Evolutionary conservation across 2,888 invertebrate species (phyloP).

Genomic region (Chloroclystis v-ata): DNA sequence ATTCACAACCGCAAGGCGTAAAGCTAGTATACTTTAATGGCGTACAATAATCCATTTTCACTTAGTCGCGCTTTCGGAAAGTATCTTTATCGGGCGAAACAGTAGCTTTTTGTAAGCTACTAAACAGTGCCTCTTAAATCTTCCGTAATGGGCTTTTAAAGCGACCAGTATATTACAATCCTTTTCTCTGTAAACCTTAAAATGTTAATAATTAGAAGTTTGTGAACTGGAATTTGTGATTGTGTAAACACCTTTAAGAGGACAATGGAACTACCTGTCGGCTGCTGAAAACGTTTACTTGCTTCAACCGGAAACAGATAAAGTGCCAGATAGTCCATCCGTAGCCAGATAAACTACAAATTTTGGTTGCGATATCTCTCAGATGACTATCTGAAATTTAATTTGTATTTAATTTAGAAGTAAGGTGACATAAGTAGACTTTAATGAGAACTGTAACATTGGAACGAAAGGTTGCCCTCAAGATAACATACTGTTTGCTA

Average conservation of each 20-base stretch:
- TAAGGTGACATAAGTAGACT: no score
- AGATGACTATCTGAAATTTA: no score
- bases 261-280: conserved; percentile 29
- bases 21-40: no score
- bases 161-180: conserved; percentile 57
- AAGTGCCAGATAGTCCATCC: no score
- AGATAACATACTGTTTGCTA: no score
- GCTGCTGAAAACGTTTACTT: conserved; percentile 15
- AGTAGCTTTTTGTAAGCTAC: conserved; percentile 59
- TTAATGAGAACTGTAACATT: no score
- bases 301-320: no score
- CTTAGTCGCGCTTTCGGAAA: conserved; percentile 40
- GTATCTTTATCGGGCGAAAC: conserved; percentile 57
- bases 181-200: conserved; percentile 47
- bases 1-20: no score
- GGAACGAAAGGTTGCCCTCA: no score
- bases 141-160: conserved; percentile 69
- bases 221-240: conserved; percentile 34
- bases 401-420: no score
- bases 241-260: conserved; percentile 25
- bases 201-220: conserved; percentile 50
- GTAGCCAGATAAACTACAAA: no score
- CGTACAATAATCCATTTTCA: conserved; percentile 29
- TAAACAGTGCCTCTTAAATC: conserved; percentile 67
- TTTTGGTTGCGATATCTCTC: no score